These are phyloP conservation scores for Aelia acuminata DNA, from an alignment of 2,888 invertebrate genomes.

Conservation along the genomic window DNA sequence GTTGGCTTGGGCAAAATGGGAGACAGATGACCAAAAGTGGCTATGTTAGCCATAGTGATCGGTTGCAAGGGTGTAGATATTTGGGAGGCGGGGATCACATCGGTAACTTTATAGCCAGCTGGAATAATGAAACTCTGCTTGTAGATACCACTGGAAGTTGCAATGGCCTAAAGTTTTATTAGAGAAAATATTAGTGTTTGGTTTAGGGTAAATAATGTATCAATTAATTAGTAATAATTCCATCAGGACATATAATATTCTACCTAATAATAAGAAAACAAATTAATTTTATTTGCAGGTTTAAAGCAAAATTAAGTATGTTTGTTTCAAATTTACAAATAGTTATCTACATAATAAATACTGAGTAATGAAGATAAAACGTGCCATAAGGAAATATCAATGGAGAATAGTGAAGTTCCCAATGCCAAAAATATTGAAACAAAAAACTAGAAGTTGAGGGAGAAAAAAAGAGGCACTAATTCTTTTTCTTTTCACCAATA, in stretches of 20 bases:
- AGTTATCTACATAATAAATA: too few species aligned
- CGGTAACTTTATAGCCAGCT: constrained; percentile 25
- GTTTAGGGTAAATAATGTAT: not conserved
- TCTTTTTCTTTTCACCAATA: too few species aligned
- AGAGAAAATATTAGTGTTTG: not conserved
- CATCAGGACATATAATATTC: not conserved
- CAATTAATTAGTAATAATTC: not conserved
- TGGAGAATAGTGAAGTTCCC: too few species aligned
- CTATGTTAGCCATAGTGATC: not conserved
- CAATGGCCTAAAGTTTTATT: not conserved
- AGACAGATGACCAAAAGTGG: constrained; percentile 12
- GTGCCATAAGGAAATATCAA: too few species aligned
- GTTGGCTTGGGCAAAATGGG: not conserved
- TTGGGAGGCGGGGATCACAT: constrained; percentile 3
- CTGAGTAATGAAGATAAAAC: too few species aligned
- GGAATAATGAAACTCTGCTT: constrained; percentile 32
- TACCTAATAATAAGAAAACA: too few species aligned
- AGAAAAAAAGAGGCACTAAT: too few species aligned
- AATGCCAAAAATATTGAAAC: too few species aligned
- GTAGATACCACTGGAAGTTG: constrained; percentile 41
- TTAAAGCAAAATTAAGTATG: too few species aligned
- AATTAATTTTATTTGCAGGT: too few species aligned
- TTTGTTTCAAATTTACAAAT: too few species aligned
- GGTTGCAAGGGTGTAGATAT: constrained; percentile 31
- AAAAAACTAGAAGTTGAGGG: too few species aligned